These are phyloP conservation scores for Antheraea pernyi DNA, from an alignment of 1,140 invertebrate genomes.

Conservation along the genomic window DNA sequence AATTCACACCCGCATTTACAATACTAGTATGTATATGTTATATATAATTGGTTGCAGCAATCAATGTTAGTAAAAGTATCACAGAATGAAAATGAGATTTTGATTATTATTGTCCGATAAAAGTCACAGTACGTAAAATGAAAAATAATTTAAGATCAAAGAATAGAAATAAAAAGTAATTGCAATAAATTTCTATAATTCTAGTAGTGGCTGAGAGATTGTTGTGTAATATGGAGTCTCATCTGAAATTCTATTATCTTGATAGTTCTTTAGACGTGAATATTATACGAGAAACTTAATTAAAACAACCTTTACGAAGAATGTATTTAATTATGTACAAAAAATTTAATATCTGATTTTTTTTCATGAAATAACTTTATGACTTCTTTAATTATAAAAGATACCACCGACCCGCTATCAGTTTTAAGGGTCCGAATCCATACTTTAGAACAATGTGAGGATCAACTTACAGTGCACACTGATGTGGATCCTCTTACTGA, in stretches of 20 bases:
- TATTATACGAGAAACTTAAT: background rate
- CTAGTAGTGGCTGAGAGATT: too few relatives aligned
- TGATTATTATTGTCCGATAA: too few relatives aligned
- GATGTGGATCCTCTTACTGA: slow-evolving; percentile 91
- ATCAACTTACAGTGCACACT: slow-evolving; percentile 91
- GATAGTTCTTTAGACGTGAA: background rate
- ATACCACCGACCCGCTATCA: background rate
- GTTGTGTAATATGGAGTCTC: too few relatives aligned
- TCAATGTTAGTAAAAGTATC: too few relatives aligned
- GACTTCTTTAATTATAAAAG: background rate
- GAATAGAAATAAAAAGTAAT: too few relatives aligned
- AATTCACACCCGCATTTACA: too few relatives aligned
- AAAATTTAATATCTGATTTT: background rate
- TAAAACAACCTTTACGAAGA: background rate
- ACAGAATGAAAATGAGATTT: too few relatives aligned
- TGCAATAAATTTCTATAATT: too few relatives aligned
- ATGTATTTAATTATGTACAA: background rate
- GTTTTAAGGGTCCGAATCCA: background rate
- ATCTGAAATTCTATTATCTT: background rate
- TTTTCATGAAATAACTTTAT: background rate
- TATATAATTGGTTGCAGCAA: too few relatives aligned
- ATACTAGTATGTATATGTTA: too few relatives aligned
- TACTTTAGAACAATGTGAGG: slow-evolving; percentile 10
- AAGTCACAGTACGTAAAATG: too few relatives aligned
- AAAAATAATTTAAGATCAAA: too few relatives aligned